Conservation (phyloP, 2,888 invertebrate species). For the Dromius quadrimaculatus region DNA sequence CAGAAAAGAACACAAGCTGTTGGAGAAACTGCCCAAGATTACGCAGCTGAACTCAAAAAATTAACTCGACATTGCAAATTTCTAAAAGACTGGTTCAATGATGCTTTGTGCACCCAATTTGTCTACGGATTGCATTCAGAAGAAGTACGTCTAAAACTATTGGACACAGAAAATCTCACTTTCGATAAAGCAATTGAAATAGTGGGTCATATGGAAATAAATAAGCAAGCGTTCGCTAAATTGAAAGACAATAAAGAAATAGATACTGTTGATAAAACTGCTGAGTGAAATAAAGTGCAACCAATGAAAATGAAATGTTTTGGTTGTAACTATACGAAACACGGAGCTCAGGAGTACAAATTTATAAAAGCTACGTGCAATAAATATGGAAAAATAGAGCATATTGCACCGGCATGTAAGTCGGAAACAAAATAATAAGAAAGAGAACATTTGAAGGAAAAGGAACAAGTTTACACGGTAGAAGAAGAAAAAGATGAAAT, state of each 20-base stretch:
- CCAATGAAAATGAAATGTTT: neutral
- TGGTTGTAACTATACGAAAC: neutral
- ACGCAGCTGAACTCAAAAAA: slow-evolving; percentile 1
- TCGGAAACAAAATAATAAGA: neutral
- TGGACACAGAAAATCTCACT: neutral
- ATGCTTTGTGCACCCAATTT: slow-evolving; percentile 10
- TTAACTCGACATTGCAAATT: slow-evolving; percentile 10
- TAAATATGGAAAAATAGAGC: neutral
- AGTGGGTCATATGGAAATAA: neutral
- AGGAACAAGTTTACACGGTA: neutral
- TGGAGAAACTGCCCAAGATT: slow-evolving; percentile 11
- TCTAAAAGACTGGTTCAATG: neutral
- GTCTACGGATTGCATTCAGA: neutral
- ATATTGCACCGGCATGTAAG: slow-evolving; percentile 2
- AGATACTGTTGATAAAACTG: neutral
- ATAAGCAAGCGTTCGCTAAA: slow-evolving; percentile 5
- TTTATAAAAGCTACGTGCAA: slow-evolving; percentile 1
- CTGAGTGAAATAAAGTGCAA: neutral
- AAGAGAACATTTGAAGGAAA: neutral
- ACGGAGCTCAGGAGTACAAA: neutral
- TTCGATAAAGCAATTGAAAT: neutral
- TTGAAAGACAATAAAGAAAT: neutral
- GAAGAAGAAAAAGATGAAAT: neutral
- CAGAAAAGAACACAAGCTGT: neutral
- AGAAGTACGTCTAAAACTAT: neutral